Base-by-base conservation (phyloP, 2,888 invertebrate species). In the Cremastobaeus sp. region DNA sequence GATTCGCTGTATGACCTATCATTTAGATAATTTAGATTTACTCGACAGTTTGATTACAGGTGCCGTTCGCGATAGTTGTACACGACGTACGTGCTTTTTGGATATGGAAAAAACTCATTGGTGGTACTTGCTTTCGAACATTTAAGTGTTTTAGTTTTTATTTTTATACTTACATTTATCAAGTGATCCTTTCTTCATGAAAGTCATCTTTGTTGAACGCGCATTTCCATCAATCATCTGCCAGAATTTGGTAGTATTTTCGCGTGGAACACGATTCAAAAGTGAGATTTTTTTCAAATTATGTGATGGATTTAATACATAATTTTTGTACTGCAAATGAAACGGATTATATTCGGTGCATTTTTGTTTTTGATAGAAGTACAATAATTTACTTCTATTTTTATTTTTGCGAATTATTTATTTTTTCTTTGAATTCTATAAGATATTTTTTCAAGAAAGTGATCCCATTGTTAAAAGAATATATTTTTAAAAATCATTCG, bases 1-100 rank as follows among this genome's bases (percentile, higher is more conserved):
- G 37, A 20, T 50, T 28, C 72, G 35, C 47, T 30, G 54, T 48
- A 55, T 66, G 76, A 77, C 80, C 83, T 83, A 81, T 84, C 81
- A 84, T 83, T 83, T 80, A 43, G 55, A 48, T 60, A 59, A 74
- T 69, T 69, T 50, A 79, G 80, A 85, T 82, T 85, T 80, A 74
- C 79, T 76, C 82, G 81, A 78, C 85, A 86, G 87, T 87, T 83
- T 85, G 85, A 86, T 87, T 85, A 86, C 82, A 84, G 85, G 85
- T 86, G 86, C 82, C 83, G 81, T 74, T 81, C 83, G 82, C 76
- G 82, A 71, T 81, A 80, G 79, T 77, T 75, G 76, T 39, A 47
- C 65, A 52, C 65, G 50, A 76, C 64, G 74, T 25, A 52, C 30
- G 52, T 52, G 21, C 14, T 9, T 60, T 52, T 68, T 45, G 11